phyloP scores from a whole-genome alignment of 1,140 invertebrate species.

The Diabrotica undecimpunctata region DNA sequence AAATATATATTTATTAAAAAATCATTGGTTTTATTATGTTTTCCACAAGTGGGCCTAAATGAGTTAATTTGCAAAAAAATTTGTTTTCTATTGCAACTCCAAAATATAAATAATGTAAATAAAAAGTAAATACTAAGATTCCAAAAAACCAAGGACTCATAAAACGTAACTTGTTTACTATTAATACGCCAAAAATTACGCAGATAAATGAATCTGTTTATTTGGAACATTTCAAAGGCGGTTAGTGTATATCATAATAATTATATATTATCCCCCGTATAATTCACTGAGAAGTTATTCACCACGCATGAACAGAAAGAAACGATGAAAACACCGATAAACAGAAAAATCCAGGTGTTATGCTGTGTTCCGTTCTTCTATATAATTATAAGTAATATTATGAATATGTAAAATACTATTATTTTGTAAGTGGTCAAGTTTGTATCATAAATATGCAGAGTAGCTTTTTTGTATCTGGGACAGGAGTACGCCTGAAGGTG shows the following conservation, averaged over 20 bases:
- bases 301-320: neutral
- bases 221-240: too few relatives aligned
- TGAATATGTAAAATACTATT: constrained; percentile 3
- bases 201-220: too few relatives aligned
- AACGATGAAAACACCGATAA: neutral
- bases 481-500: neutral
- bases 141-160: too few relatives aligned
- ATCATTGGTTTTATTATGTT: too few relatives aligned
- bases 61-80: too few relatives aligned
- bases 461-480: neutral
- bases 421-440: neutral
- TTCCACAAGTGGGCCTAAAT: too few relatives aligned
- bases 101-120: too few relatives aligned
- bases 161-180: too few relatives aligned
- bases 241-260: neutral
- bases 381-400: neutral
- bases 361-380: neutral
- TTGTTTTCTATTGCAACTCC: too few relatives aligned
- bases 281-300: neutral
- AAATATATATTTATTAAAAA: too few relatives aligned
- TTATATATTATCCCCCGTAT: neutral
- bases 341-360: neutral
- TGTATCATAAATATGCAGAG: constrained; percentile 1
- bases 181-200: too few relatives aligned
- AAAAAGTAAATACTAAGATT: too few relatives aligned